Evolutionary conservation across 2,113 vertebrate species (phyloP).

Genomic region (Hippolais icterina): DNA sequence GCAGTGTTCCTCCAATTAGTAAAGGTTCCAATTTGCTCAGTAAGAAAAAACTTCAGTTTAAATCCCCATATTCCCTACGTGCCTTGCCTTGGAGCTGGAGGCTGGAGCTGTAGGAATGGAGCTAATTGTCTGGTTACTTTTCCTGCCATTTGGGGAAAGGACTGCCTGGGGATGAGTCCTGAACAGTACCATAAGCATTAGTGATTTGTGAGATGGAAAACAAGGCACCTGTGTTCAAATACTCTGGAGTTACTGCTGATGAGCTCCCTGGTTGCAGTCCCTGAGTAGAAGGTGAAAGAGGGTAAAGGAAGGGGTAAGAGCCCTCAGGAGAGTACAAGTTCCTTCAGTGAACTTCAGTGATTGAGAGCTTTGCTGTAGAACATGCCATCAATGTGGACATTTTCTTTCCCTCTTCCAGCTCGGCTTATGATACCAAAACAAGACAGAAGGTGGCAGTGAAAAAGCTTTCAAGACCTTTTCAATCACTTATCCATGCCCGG

Average conservation of each 20-base stretch:
- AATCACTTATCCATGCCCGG: conserved; percentile 92
- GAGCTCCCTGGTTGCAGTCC: background rate
- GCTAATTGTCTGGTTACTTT: conserved; percentile 13
- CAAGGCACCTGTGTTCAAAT: background rate
- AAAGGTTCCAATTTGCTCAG: background rate
- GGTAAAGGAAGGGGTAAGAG: background rate
- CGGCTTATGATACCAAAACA: conserved; percentile 87
- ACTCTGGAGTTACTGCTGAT: background rate
- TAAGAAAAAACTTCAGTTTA: background rate
- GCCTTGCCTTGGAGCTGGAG: background rate
- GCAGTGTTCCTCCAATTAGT: background rate
- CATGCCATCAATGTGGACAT: background rate
- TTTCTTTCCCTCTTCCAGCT: conserved; percentile 73
- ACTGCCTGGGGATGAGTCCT: background rate
- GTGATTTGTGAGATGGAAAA: background rate
- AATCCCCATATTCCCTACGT: background rate
- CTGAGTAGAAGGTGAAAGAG: background rate
- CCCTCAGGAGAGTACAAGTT: background rate
- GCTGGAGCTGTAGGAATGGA: background rate
- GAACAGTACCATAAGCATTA: background rate
- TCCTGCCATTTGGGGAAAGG: background rate
- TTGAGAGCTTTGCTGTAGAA: background rate
- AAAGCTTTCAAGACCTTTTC: conserved; percentile 95
- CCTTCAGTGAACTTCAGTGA: background rate
- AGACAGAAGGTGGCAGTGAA: conserved; percentile 96